Base-by-base conservation (phyloP, 2,797 vertebrate genomes). In the Australoheros facetus region DNA sequence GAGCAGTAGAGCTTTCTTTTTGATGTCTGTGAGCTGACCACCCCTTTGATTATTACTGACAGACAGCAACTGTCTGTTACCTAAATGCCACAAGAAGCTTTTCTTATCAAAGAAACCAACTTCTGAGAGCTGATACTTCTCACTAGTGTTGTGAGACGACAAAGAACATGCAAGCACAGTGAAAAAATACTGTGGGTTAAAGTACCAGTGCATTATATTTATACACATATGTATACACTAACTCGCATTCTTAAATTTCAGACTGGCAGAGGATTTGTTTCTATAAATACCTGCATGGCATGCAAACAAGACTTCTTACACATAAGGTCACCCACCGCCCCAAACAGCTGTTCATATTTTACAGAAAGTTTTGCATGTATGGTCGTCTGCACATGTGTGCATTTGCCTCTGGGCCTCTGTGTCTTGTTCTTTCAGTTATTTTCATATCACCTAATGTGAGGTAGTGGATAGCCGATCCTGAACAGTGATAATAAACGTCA, bases 201-300 rank as follows among this genome's bases (percentile, higher is more conserved):
- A 57, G 56, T 37, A 19, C 56, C 71, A 48, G 9, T 64, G 73
- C 69, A 59, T 62, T 57, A 78, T 64, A 79, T 62, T 53, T 48
- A 75, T 71, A 77, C 70, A 73, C 26, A 30, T 80, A 85, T 79
- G 77, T 81, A 62, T 48, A 73, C 71, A 66, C 77, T 72, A 57
- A 80, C 84, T 77, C 56, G 28, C 80, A 70, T 78, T 85, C 87
- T 60, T 80, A 80, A 34, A 72, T 88, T 85, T 88, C 87, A 87
- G 85, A 73, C 45, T 16, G 19, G 75, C 80, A 14, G 78, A 82
- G 75, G 81, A 51, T 84, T 77, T 54, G 66, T 75, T 78, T 79
- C 91, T 92, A 93, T 91, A 88, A 91, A 92, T 94, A 93, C 73
- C 84, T 78, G 14, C 60, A 56, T 71, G 84, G 87, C 85, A 91